A percentile compares a stretch with the other conserved stretches of the same genome.
phyloP scores from a whole-genome alignment of 2,113 vertebrate genomes.

The Neolamprologus modestus region DNA sequence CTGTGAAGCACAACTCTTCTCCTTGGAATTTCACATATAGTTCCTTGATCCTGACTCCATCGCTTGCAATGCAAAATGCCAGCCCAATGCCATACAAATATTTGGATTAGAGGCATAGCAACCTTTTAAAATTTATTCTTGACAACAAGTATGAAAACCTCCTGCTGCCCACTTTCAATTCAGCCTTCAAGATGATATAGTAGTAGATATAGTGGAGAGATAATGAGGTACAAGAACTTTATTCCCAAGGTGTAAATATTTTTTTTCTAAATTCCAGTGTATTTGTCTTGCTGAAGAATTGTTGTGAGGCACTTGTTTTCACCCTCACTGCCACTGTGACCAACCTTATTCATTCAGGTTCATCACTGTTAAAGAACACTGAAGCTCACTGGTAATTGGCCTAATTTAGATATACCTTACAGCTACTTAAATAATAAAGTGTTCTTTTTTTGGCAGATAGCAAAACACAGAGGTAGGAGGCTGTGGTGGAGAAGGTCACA shows the following conservation, averaged over 20 bases:
- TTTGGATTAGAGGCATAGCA: conserved; percentile 36
- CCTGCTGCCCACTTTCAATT: background rate
- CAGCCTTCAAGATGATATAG: background rate
- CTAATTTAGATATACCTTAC: background rate
- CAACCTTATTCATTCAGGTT: background rate
- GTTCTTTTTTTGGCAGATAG: background rate
- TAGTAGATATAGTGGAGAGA: background rate
- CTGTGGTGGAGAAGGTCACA: background rate
- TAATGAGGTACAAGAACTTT: background rate
- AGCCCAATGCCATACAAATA: background rate
- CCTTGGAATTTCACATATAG: conserved; percentile 49
- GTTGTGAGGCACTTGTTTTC: background rate
- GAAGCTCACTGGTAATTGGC: background rate
- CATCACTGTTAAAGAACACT: background rate
- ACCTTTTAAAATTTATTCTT: conserved; percentile 21
- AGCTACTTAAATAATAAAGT: background rate
- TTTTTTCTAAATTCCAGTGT: background rate
- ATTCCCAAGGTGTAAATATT: background rate
- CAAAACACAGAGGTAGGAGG: background rate
- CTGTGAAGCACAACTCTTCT: conserved; percentile 41
- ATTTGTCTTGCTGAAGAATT: background rate
- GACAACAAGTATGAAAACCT: background rate
- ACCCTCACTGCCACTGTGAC: background rate
- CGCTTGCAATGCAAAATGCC: conserved; percentile 18
- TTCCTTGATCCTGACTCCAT: conserved; percentile 37